phyloP scores from a whole-genome alignment of 2,797 vertebrate species.

The Heterohyrax brucei region DNA sequence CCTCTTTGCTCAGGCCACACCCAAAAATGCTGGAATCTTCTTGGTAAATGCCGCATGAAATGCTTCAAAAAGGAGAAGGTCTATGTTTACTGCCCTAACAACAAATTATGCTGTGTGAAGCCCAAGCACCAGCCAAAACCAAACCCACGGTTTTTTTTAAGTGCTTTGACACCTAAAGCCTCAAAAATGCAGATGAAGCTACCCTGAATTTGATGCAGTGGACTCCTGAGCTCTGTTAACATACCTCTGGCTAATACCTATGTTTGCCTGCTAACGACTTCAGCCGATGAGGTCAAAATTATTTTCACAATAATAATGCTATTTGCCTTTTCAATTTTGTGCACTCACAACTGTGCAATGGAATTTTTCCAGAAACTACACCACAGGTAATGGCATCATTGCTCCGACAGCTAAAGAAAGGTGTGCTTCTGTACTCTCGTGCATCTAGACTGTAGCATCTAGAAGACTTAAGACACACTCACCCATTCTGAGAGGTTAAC shows the following conservation, averaged over 20 bases:
- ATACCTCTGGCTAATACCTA: neutral
- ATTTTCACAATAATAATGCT: neutral
- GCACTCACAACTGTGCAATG: neutral
- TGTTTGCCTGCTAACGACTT: neutral
- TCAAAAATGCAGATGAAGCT: neutral
- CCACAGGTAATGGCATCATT: neutral
- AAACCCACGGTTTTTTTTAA: neutral
- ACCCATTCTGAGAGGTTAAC: slow-evolving; percentile 27
- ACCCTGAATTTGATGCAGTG: neutral
- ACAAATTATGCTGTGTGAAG: slow-evolving; percentile 84
- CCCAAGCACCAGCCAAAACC: slow-evolving; percentile 63
- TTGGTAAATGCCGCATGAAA: slow-evolving; percentile 70
- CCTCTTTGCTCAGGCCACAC: slow-evolving; percentile 63
- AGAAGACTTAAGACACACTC: neutral
- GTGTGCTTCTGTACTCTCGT: neutral
- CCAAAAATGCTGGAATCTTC: slow-evolving; percentile 84
- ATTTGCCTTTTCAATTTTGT: neutral
- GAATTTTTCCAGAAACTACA: slow-evolving; percentile 34
- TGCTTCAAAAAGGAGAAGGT: slow-evolving; percentile 77
- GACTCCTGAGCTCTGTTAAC: slow-evolving; percentile 52
- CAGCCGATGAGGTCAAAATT: neutral
- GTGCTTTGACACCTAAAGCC: slow-evolving; percentile 10
- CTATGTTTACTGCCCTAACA: slow-evolving; percentile 81
- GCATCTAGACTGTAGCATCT: neutral
- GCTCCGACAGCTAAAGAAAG: neutral